A percentile compares a stretch with the other conserved stretches of the same genome.
phyloP scores from a whole-genome alignment of 2,888 invertebrate species.

The Diachrysia chrysitis region DNA sequence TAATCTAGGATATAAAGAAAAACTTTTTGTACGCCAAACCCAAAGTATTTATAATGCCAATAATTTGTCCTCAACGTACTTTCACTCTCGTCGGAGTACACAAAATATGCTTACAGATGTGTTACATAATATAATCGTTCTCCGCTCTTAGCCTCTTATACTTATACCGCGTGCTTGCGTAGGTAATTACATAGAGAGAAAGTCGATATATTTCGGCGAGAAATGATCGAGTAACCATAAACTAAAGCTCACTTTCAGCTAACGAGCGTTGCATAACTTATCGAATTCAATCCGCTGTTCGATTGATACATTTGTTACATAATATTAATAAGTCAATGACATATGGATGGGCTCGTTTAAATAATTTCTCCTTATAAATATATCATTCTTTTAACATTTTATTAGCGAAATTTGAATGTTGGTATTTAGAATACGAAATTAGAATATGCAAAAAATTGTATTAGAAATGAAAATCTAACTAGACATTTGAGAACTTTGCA shows the following conservation, averaged over 20 bases:
- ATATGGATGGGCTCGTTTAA: constrained; percentile 44
- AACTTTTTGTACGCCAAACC: background rate
- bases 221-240: constrained; percentile 79
- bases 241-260: constrained; percentile 71
- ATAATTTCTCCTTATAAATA: constrained; percentile 28
- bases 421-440: background rate
- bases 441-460: background rate
- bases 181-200: constrained; percentile 81
- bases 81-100: constrained; percentile 69
- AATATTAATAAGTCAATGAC: constrained; percentile 46
- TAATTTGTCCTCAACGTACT: constrained; percentile 68
- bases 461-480: background rate
- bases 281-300: constrained; percentile 48
- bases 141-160: constrained; percentile 34
- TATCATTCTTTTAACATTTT: background rate
- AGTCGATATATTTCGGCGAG: constrained; percentile 83
- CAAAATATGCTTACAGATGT: constrained; percentile 68
- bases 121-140: constrained; percentile 71
- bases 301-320: constrained; percentile 49
- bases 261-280: constrained; percentile 73
- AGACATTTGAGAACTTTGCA: background rate
- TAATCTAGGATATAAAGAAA: background rate
- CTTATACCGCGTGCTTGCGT: constrained; percentile 59
- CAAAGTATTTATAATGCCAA: constrained; percentile 30
- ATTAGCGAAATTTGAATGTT: constrained; percentile 16